A percentile compares a stretch with the other conserved stretches of the same genome.
phyloP scores from a whole-genome alignment of 2,888 invertebrate genomes.

The Auanema freiburgensis region DNA sequence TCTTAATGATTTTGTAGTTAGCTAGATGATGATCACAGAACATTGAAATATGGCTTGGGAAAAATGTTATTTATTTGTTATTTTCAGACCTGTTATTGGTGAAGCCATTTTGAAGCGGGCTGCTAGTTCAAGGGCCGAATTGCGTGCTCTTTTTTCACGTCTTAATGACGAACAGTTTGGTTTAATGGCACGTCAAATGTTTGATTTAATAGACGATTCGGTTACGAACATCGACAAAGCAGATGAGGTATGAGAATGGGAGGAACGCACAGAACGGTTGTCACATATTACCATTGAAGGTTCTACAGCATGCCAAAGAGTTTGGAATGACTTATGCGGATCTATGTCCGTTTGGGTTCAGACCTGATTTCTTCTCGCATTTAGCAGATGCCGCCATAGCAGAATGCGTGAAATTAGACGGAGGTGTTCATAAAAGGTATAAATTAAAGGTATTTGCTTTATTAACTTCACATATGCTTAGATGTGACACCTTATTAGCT shows the following conservation, averaged over 20 bases:
- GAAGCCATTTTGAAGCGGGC: slow-evolving; percentile 59
- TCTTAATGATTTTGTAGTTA: not conserved
- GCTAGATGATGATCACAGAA: not conserved
- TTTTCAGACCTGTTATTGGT: slow-evolving; percentile 55
- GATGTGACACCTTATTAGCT: slow-evolving; percentile 61
- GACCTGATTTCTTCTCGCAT: slow-evolving; percentile 61
- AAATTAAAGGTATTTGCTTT: not conserved
- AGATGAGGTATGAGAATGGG: slow-evolving; percentile 40
- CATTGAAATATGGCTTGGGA: slow-evolving; percentile 3
- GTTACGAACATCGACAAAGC: slow-evolving; percentile 55
- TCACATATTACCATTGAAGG: slow-evolving; percentile 20
- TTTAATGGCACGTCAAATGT: slow-evolving; percentile 45
- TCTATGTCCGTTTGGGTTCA: slow-evolving; percentile 56
- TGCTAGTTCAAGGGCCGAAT: slow-evolving; percentile 50
- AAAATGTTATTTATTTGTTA: not conserved
- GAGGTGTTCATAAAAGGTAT: slow-evolving; percentile 54
- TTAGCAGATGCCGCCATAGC: slow-evolving; percentile 62
- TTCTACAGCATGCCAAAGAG: slow-evolving; percentile 37
- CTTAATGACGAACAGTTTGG: slow-evolving; percentile 51
- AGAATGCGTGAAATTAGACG: slow-evolving; percentile 61
- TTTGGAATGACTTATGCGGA: slow-evolving; percentile 55
- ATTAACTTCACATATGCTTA: slow-evolving; percentile 5
- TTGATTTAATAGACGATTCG: slow-evolving; percentile 49
- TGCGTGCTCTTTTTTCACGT: slow-evolving; percentile 49
- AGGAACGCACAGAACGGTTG: not conserved